Evolutionary conservation across 2,888 invertebrate species (phyloP), one percentile per base, ranked within the genome.

Genomic region (Chouioia cunea): DNA sequence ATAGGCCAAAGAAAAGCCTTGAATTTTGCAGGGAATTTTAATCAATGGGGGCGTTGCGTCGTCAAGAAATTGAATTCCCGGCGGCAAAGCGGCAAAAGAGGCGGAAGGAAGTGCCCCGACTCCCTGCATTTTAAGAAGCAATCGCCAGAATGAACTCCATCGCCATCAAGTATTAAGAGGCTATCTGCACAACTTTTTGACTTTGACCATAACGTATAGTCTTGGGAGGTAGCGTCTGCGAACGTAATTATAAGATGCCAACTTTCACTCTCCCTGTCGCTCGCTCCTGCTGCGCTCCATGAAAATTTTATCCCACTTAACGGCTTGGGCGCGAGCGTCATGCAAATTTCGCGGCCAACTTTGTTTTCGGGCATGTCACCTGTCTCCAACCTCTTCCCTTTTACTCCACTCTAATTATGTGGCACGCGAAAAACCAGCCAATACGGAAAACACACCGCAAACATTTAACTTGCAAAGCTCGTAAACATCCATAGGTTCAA

Each of bases 281-380:
- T n/a, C 50, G 52, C 15, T 12, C 15, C 15, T 8, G 43, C 18
- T 18, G 50, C 62, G 47, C 67, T 64, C 73, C 64, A 73, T 71
- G 73, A 73, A 73, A 73, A 64, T 73, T 73, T 73, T 71, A 73
- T 73, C 68, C 71, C 68, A 62, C 73, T 71, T 68, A 71, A 68
- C 65, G 64, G 64, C 56, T 18, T 10, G 43, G 64, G 15, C 20
- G 18, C 44, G 47, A 46, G 46, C 27, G 22, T 48, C 58, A 71
- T 73, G 71, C 73, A 71, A 73, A 73, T 73, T 73, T 58, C 43
- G 48, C 53, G 67, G 60, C 16, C 16, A 73, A 73, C 68, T 73
- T 73, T 73, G 73, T 73, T 73, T 73, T 65, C 48, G 73, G 57
- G 4, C 36, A 60, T 56, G 70, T 68, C 71, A 54, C n/a, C 47